Conservation (phyloP, 2,113 vertebrate genomes). For the Cinclus cinclus region DNA sequence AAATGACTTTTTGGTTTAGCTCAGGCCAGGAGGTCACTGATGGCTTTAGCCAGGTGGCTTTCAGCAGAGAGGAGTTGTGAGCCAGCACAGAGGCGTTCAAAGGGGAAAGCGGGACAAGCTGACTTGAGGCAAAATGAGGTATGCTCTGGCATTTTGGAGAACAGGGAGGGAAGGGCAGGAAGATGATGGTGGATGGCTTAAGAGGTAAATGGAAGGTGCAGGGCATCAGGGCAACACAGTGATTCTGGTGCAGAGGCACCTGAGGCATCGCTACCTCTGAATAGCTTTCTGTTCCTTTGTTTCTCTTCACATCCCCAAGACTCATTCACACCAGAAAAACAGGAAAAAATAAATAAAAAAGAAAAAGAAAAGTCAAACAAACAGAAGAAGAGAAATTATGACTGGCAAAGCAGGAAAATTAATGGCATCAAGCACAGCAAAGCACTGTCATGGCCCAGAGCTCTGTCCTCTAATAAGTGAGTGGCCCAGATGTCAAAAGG, state of each 20-base stretch:
- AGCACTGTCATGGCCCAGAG: neutral
- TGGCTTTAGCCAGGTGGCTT: neutral
- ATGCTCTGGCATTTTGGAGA: neutral
- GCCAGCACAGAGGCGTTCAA: neutral
- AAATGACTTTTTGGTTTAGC: neutral
- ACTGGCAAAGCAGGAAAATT: neutral
- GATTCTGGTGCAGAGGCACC: neutral
- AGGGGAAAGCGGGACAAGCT: neutral
- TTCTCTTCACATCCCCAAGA: neutral
- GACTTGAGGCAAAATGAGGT: neutral
- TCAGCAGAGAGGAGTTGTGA: neutral
- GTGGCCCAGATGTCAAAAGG: neutral
- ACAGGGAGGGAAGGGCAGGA: fast-evolving
- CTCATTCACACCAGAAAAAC: fast-evolving
- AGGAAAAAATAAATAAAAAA: no score
- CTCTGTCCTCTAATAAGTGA: neutral
- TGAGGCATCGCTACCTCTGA: fast-evolving
- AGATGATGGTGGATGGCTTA: fast-evolving
- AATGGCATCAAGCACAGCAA: neutral
- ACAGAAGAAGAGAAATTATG: neutral
- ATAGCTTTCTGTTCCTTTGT: neutral
- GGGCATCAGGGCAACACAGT: neutral
- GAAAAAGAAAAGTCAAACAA: neutral
- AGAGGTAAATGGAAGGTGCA: neutral
- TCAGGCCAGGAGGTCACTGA: neutral